Conservation (phyloP, 2,888 invertebrate species). For the Apodemia arnacis region DNA sequence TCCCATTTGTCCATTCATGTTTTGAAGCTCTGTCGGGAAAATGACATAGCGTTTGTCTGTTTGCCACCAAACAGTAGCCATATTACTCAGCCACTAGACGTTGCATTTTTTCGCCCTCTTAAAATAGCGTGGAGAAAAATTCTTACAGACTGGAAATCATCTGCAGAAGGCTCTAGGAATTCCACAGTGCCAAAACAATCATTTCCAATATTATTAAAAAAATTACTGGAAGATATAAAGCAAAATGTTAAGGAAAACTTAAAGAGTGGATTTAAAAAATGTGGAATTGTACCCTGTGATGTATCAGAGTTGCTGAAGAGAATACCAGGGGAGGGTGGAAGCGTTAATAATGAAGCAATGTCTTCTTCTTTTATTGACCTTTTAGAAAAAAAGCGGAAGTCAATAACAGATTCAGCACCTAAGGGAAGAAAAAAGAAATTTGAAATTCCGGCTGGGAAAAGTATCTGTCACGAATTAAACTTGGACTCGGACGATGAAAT, state of each 20-base stretch:
- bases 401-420: neutral
- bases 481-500: neutral
- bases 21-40: conserved; percentile 85
- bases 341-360: no score
- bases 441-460: neutral
- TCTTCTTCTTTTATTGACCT: no score
- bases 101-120: conserved; percentile 86
- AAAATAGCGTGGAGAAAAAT: conserved; percentile 64
- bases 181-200: no score
- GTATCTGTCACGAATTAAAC: no score
- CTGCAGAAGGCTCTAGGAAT: neutral
- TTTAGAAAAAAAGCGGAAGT: no score
- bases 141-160: neutral
- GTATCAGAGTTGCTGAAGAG: no score
- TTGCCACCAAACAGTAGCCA: conserved; percentile 87
- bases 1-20: conserved; percentile 86
- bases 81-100: conserved; percentile 87
- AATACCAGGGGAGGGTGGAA: no score
- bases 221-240: no score
- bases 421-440: conserved; percentile 1
- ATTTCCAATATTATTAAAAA: no score
- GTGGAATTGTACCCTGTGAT: no score
- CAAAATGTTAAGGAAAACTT: no score
- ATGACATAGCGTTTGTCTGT: conserved; percentile 87
- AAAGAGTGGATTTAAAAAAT: no score